Conservation (phyloP, 2,888 invertebrate species). For the Eugnorisma glareosa region DNA sequence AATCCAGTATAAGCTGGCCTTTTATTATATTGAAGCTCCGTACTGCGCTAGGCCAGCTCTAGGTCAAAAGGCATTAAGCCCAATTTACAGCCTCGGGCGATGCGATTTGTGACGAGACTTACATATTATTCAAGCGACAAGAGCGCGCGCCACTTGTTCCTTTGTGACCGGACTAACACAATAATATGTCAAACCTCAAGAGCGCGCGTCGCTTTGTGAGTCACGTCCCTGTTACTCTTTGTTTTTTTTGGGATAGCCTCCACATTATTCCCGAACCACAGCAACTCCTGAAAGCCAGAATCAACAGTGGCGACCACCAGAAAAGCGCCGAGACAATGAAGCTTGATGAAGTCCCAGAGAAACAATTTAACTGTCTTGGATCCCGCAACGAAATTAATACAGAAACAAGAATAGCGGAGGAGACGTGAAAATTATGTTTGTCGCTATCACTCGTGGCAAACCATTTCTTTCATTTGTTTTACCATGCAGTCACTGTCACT, state of each 20-base stretch:
- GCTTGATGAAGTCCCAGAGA: too few species aligned
- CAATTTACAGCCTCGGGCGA: background rate
- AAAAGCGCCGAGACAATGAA: too few species aligned
- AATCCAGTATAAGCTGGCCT: background rate
- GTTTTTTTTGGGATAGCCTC: too few species aligned
- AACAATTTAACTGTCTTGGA: too few species aligned
- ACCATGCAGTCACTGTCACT: background rate
- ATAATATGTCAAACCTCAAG: background rate
- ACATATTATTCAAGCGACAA: background rate
- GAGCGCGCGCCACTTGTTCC: background rate
- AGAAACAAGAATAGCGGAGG: too few species aligned
- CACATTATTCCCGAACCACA: too few species aligned
- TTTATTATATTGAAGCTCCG: background rate
- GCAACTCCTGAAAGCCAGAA: too few species aligned
- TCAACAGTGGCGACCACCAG: too few species aligned
- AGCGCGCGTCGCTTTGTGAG: background rate
- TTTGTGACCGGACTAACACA: too few species aligned
- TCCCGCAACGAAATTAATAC: too few species aligned
- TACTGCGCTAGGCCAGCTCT: background rate
- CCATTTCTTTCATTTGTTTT: background rate
- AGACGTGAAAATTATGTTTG: too few species aligned
- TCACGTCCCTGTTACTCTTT: background rate
- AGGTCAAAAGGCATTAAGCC: background rate
- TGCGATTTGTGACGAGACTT: background rate
- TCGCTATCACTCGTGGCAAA: background rate